Percentiles rank a stretch among this genome's conserved stretches.
Conservation (phyloP, 2,113 vertebrate species). For the human (Homo sapiens) region GRCh38 chr17:76408501-76409000, state of each 20-base stretch:
- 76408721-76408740: not conserved
- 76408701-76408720: not conserved
- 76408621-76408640: not conserved
- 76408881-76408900: too few relatives aligned
- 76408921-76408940: not conserved
- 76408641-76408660: too few relatives aligned
- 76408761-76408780: rapidly evolving
- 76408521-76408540: not conserved
- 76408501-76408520: not conserved
- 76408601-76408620: not conserved
- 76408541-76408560: not conserved
- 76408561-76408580: not conserved
- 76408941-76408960: not conserved
- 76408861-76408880: not conserved
- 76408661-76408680: too few relatives aligned
- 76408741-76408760: not conserved
- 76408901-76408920: not conserved
- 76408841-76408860: not conserved
- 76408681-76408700: not conserved
- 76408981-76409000: too few relatives aligned
- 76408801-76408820: not conserved
- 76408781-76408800: not conserved
- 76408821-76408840: not conserved
- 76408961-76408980: not conserved
- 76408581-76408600: not conserved